Evolutionary conservation across 1,140 invertebrate genomes (phyloP).

Genomic region (Oreohelix idahoensis): DNA sequence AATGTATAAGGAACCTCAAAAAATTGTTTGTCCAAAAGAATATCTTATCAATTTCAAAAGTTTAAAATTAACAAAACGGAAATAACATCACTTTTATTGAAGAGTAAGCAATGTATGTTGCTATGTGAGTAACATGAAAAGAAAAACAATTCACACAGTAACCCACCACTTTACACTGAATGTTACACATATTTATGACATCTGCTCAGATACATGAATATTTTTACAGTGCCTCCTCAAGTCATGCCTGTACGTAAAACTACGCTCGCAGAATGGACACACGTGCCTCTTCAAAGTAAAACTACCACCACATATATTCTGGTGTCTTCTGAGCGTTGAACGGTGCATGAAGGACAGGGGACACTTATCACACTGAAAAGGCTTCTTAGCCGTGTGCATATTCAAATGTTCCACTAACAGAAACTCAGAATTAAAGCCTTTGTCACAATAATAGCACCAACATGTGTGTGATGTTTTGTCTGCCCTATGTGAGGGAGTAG

Average conservation of each 20-base stretch:
- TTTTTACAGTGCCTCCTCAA: conserved; percentile 25
- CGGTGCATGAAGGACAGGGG: conserved; percentile 31
- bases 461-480: not conserved
- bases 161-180: not conserved
- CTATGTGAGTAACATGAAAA: not conserved
- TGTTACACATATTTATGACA: not conserved
- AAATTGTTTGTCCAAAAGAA: no score
- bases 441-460: conserved; percentile 34
- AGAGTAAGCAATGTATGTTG: no score
- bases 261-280: conserved; percentile 26
- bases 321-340: conserved; percentile 26
- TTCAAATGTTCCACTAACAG: conserved; percentile 23
- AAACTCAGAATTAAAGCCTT: conserved; percentile 19
- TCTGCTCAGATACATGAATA: not conserved
- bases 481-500: not conserved
- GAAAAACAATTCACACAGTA: not conserved
- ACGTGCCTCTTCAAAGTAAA: conserved; percentile 21
- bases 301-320: conserved; percentile 29
- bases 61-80: no score
- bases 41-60: no score
- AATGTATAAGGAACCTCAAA: no score
- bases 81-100: no score
- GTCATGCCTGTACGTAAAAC: conserved; percentile 32
- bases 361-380: conserved; percentile 33
- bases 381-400: not conserved